Evolutionary conservation across 1,140 invertebrate genomes (phyloP), one percentile per base, ranked within the genome.

Genomic region (Aphelenchoides besseyi): DNA sequence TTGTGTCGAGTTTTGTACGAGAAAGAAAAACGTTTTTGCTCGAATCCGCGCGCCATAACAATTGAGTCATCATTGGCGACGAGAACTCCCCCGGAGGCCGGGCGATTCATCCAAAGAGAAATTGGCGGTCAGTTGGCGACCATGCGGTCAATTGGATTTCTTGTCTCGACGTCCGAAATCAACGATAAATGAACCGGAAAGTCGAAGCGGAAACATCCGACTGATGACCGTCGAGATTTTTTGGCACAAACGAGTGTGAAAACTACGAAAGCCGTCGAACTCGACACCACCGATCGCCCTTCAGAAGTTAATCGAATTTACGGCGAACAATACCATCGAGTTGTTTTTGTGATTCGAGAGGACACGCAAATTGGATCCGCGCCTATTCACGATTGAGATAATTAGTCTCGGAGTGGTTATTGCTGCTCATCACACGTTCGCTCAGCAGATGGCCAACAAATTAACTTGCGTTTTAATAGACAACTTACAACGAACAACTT

Each of bases 401-500:
- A 48, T 48, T 48, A 23, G 12, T 48, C 41, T 48, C n/a, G n/a
- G n/a, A n/a, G n/a, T n/a, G n/a, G n/a, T n/a, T n/a, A n/a, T n/a
- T n/a, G n/a, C n/a, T n/a, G n/a, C n/a, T n/a, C n/a, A n/a, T n/a
- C n/a, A n/a, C n/a, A n/a, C n/a, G n/a, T n/a, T n/a, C n/a, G n/a
- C n/a, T n/a, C n/a, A 48, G 41, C 41, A 48, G 41, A 48, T 48
- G 41, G 41, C 41, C 41, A 48, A 48, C 12, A 23, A 48, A 48
- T 48, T 23, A 23, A 48, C n/a, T n/a, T n/a, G n/a, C n/a, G n/a
- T n/a, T n/a, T n/a, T n/a, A n/a, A n/a, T n/a, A 23, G 41, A 23
- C 12, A 72, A 81, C 77, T 71, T 68, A 74, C 78, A 77, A 79
- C 63, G 35, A 59, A 79, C 26, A 79, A 67, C 63, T 79, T 79